Percentiles rank a stretch among this genome's conserved stretches.
phyloP scores from a whole-genome alignment of 2,888 invertebrate genomes.

The Lumbricus terrestris region DNA sequence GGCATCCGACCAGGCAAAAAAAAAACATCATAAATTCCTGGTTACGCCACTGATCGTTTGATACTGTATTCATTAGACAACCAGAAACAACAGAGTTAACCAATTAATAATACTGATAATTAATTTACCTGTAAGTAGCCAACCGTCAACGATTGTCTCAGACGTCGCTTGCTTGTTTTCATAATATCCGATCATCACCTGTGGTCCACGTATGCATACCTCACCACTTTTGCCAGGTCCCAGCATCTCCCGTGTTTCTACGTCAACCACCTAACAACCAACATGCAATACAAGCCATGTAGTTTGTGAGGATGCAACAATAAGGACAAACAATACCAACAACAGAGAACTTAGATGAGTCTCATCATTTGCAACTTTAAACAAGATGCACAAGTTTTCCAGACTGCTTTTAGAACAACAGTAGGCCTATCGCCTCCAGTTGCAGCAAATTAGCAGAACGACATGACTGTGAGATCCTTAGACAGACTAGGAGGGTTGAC shows the following conservation, averaged over 20 bases:
- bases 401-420: background rate
- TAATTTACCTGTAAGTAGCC: conserved; percentile 65
- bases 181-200: conserved; percentile 76
- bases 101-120: too few species aligned
- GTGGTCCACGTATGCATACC: conserved; percentile 73
- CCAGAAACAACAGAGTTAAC: too few species aligned
- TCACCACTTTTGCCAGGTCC: conserved; percentile 68
- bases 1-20: too few species aligned
- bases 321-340: background rate
- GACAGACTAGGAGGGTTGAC: too few species aligned
- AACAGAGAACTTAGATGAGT: background rate
- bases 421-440: too few species aligned
- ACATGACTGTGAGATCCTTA: too few species aligned
- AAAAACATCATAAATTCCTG: too few species aligned
- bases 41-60: too few species aligned
- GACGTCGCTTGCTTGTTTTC: conserved; percentile 71
- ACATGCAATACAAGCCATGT: too few species aligned
- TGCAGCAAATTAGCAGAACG: background rate
- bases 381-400: background rate
- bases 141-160: conserved; percentile 70
- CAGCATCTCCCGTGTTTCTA: conserved; percentile 59
- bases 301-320: too few species aligned
- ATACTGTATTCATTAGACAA: too few species aligned
- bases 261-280: conserved; percentile 22
- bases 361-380: background rate